Conservation (phyloP, 2,888 invertebrate genomes). For the Agrypnus murinus region DNA sequence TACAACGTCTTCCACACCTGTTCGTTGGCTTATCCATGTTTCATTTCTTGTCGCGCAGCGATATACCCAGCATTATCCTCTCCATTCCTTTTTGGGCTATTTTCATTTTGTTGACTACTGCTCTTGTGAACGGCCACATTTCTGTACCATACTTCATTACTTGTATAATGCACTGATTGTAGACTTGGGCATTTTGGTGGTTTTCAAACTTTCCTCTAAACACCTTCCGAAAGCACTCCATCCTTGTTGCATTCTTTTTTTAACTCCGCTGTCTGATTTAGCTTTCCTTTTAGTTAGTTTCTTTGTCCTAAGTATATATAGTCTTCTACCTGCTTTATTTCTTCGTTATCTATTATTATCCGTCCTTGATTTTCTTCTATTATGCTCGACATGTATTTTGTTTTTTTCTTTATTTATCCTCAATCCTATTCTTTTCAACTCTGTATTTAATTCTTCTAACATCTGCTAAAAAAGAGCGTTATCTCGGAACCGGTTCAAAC, state of each 20-base stretch:
- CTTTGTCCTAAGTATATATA: constrained; percentile 6
- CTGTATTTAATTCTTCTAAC: constrained; percentile 5
- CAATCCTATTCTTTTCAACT: constrained; percentile 5
- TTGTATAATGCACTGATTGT: constrained; percentile 2
- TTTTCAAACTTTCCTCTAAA: too few species aligned
- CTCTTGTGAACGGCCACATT: constrained; percentile 6
- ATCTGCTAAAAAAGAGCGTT: too few species aligned
- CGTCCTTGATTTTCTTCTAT: constrained; percentile 3
- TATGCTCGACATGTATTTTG: constrained; percentile 12
- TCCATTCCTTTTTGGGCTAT: not conserved
- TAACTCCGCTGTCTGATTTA: not conserved
- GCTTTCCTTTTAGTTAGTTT: not conserved
- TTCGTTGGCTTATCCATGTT: too few species aligned
- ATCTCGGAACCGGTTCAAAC: too few species aligned
- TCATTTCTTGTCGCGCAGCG: too few species aligned
- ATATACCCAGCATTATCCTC: constrained; percentile 5
- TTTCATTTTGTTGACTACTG: too few species aligned
- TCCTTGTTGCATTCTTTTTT: constrained; percentile 9
- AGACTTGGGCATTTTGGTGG: not conserved
- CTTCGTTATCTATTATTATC: not conserved
- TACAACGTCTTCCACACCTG: too few species aligned
- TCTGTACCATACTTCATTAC: not conserved
- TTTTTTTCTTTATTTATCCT: too few species aligned
- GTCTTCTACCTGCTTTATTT: too few species aligned
- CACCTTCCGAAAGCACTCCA: constrained; percentile 8